Percentiles rank a stretch among this genome's conserved stretches.
phyloP scores from a whole-genome alignment of 2,113 vertebrate genomes.

The Pseudonaja textilis region DNA sequence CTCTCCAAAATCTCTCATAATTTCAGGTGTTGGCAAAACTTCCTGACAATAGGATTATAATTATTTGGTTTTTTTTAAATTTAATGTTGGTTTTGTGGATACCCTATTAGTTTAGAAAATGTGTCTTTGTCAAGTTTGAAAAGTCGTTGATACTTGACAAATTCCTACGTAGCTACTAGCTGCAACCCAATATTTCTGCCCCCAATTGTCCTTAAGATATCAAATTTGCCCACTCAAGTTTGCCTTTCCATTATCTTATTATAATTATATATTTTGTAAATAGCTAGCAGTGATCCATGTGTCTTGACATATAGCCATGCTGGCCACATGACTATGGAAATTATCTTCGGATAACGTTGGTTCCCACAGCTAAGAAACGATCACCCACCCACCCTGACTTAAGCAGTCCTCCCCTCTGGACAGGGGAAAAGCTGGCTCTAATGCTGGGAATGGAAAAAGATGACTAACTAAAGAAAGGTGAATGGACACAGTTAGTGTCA shows the following conservation, averaged over 20 bases:
- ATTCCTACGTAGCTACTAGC: not conserved
- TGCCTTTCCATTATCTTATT: not conserved
- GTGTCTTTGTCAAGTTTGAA: not conserved
- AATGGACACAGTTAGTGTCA: not conserved
- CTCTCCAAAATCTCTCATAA: not conserved
- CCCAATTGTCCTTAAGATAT: not conserved
- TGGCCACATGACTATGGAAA: not conserved
- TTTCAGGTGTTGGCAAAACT: not conserved
- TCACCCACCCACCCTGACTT: not conserved
- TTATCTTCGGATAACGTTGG: not conserved
- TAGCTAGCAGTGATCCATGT: not conserved
- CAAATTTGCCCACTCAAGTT: not conserved
- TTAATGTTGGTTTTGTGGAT: not conserved
- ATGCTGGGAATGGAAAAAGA: not conserved
- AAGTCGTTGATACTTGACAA: not conserved
- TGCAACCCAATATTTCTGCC: not conserved
- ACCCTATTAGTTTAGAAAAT: not conserved
- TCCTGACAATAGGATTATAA: not conserved
- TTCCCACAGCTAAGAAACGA: not conserved
- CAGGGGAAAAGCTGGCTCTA: not conserved
- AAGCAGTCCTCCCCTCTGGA: not conserved
- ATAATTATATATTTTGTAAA: not conserved
- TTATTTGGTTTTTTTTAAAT: not conserved
- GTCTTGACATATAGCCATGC: not conserved
- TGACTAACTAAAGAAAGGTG: not conserved